Evolutionary conservation across 2,113 vertebrate genomes (phyloP).

Genomic region (Verasper variegatus): DNA sequence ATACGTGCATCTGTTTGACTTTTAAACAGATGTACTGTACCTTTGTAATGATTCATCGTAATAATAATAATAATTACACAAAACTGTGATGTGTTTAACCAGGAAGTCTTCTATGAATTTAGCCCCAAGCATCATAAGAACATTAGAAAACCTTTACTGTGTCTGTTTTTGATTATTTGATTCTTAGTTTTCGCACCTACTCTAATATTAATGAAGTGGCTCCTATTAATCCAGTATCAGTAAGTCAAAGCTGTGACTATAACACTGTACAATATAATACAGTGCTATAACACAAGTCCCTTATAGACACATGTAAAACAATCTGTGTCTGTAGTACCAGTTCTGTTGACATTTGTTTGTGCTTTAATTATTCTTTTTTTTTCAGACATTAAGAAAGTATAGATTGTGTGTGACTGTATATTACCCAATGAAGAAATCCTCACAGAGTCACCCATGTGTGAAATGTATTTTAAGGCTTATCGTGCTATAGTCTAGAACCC

Average conservation of each 20-base stretch:
- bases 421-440: slow-evolving; percentile 41
- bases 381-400: slow-evolving; percentile 38
- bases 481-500: slow-evolving; percentile 20
- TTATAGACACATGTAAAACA: background rate
- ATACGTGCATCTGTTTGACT: background rate
- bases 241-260: background rate
- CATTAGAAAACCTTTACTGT: background rate
- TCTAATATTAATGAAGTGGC: background rate
- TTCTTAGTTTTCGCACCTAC: background rate
- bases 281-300: too few species aligned
- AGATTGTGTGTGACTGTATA: slow-evolving; percentile 30
- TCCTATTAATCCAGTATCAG: background rate
- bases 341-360: slow-evolving; percentile 31
- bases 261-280: background rate
- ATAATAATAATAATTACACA: slow-evolving; percentile 1
- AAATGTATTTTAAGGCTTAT: slow-evolving; percentile 38
- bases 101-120: slow-evolving; percentile 35
- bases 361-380: slow-evolving; percentile 40
- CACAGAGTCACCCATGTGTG: slow-evolving; percentile 29
- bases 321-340: background rate
- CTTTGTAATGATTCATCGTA: background rate
- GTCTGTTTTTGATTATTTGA: background rate
- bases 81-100: slow-evolving; percentile 6
- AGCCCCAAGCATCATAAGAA: slow-evolving; percentile 20
- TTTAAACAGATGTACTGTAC: background rate